Evolutionary conservation across 2,113 vertebrate species (phyloP).

Genomic region (Rhinogobius similis): DNA sequence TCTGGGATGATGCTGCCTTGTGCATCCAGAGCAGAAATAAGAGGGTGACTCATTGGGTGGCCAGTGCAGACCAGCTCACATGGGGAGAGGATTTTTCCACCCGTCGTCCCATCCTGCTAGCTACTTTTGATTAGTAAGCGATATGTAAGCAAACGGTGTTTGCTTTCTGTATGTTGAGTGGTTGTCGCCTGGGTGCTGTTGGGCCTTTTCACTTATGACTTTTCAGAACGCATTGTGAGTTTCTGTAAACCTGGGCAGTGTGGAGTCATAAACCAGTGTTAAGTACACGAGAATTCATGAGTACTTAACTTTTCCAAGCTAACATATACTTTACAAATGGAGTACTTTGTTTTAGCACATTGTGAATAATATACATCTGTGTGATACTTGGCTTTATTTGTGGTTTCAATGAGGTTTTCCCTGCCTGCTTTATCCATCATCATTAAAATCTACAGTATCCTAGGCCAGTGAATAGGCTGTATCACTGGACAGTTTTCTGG

Average conservation of each 20-base stretch:
- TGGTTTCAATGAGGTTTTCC: neutral
- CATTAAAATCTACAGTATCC: slow-evolving; percentile 2
- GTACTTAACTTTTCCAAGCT: slow-evolving; percentile 6
- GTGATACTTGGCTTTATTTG: neutral
- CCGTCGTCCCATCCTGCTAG: slow-evolving; percentile 49
- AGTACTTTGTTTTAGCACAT: neutral
- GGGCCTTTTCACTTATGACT: slow-evolving; percentile 6
- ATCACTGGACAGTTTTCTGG: slow-evolving; percentile 1
- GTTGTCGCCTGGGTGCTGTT: slow-evolving; percentile 24
- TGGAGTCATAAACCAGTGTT: slow-evolving; percentile 1
- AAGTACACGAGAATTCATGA: slow-evolving; percentile 6
- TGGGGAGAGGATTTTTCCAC: slow-evolving; percentile 53
- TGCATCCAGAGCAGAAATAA: slow-evolving; percentile 51
- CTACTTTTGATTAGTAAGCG: slow-evolving; percentile 43
- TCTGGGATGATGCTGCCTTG: slow-evolving; percentile 12
- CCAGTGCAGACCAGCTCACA: slow-evolving; percentile 42
- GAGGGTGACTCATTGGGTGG: slow-evolving; percentile 65
- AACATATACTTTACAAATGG: neutral
- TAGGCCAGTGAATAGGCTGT: neutral
- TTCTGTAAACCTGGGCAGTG: slow-evolving; percentile 11
- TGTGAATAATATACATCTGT: neutral
- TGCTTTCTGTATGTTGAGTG: slow-evolving; percentile 15
- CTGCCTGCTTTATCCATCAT: slow-evolving; percentile 3
- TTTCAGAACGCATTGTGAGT: slow-evolving; percentile 43
- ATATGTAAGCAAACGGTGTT: slow-evolving; percentile 36